Base-by-base conservation (phyloP, 2,888 invertebrate genomes). In the Hirtodrosophila trivittata region DNA sequence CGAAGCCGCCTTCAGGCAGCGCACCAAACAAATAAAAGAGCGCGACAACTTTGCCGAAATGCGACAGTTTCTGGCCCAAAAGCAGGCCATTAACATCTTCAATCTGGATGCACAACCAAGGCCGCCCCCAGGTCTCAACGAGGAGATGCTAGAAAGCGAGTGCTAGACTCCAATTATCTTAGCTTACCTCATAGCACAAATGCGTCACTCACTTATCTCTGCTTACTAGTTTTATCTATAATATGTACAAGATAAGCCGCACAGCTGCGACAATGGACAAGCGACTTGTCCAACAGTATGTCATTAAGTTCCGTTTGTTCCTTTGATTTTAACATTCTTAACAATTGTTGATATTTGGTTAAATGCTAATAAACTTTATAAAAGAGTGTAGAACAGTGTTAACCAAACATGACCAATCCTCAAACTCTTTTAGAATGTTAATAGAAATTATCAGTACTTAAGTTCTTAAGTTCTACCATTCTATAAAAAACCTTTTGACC, bases 21-120 rank as follows among this genome's bases (percentile, higher is more conserved):
- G 80, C n/a, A 84, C 71, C 26, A 88, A 88, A 50, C 83, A 82
- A 28, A 51, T 83, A 10, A 89, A 89, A 49, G 86, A 87, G 18
- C 86, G 85, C 4, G 90, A 90, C 54, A 88, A 89, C 32, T 91
- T 88, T 73, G 88, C 88, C n/a, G 90, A 90, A 75, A 88, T 89
- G 88, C 88, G 91, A 12, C 87, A 89, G 43, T 90, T 90, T 69
- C 72, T 91, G 49, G 89, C 88, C 12, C 87, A 89, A 52, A 91
- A 91, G 59, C 84, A 89, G 56, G 88, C 88, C 12, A 85, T 91
- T 9, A 90, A 89, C 80, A 69, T 91, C 18, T 90, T 90, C 47
- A 78, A 81, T 21, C 47, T 87, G 37, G 77, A 82, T 3, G 55
- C 56, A 8, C 67, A 77, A 25, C 58, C 81, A 2, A 33, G 46